Base-by-base conservation (phyloP, 2,113 vertebrate genomes). In the Diphyllodes magnificus region DNA sequence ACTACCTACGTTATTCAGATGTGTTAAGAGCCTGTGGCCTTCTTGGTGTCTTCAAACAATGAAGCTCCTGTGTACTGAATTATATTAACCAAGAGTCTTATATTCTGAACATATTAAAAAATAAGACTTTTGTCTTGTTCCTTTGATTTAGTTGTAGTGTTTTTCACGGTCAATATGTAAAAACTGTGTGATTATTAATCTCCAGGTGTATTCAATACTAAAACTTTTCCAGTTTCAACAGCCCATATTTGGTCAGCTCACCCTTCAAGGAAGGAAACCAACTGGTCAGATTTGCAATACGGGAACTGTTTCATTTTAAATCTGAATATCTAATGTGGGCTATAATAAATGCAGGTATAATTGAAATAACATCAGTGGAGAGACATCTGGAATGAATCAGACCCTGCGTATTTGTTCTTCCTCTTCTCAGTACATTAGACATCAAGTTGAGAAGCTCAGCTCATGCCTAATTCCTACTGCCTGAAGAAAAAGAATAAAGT, bases 1-100 rank as follows among this genome's bases (percentile, higher is more conserved):
- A 8, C 40, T n/a, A 44, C 22, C 40, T 39, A 3, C 0, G 0
- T 19, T 70, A 30, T 15, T 78, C 47, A 86, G 21, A 15, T n/a
- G 30, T 5, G 31, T 11, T 64, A 42, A 68, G 28, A 59, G 51
- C 79, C 27, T 35, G 28, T 40, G 66, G 35, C 50, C 21, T 10
- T 39, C 56, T 45, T 54, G n/a, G 21, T 31, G 57, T 68, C 63
- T 44, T 76, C 31, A 80, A 81, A 56, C 14, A 61, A 4, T 15
- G 31, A 71, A 37, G 21, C 49, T 79, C 65, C 77, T 60, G 9
- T 19, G 37, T 61, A 39, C 15, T 49, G 22, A n/a, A 72, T 65
- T 72, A 12, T 15, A 65, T 54, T 79, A 92, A 76, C 11, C 31
- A 71, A 79, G 60, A 61, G 39, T 27, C 13, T 81, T 53, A 17